Evolutionary conservation across 2,113 vertebrate genomes (phyloP), one percentile per base, ranked within the genome.

Genomic region (Tapirus terrestris): DNA sequence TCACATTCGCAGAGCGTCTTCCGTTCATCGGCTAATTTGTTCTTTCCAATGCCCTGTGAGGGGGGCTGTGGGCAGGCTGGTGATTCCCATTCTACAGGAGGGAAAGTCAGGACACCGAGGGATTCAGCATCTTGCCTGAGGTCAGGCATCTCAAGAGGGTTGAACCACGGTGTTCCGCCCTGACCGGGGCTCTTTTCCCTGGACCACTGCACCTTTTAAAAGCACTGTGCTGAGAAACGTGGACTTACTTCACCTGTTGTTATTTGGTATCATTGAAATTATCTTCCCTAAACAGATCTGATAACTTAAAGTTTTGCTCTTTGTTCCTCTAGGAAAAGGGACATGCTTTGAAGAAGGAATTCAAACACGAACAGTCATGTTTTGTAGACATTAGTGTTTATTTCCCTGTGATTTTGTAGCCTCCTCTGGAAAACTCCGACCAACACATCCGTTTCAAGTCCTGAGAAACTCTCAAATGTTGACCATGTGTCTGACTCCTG

Each of bases 401-500:
- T 97, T 97, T 97, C 94, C 82, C 94, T 53, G 83, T 65, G 89
- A 93, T 82, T 96, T 3, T 58, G 43, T 60, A 61, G 86, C 92
- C 97, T 97, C 97, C 96, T 98, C 95, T 97, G 97, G 97, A 97
- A 97, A 97, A 97, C 94, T 95, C 90, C 80, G 94, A 95, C 65
- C 83, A 94, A 67, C 84, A 96, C 97, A 96, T 96, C 92, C 92
- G 43, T 93, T 98, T 96, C 94, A 31, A 84, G 95, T n/a, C 95
- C 56, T 95, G 94, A 97, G 94, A 97, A 97, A 95, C 89, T 96
- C 82, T 72, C 96, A 70, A 72, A 65, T 98, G 96, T 96, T 97
- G 97, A 96, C 97, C 97, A 82, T 96, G 97, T 96, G 98, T 98
- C 97, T 97, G 95, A 97, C 77, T 97, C 87, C 95, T 98, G 98